Base-by-base conservation (phyloP, 2,797 vertebrate genomes). In the Mallotus villosus region DNA sequence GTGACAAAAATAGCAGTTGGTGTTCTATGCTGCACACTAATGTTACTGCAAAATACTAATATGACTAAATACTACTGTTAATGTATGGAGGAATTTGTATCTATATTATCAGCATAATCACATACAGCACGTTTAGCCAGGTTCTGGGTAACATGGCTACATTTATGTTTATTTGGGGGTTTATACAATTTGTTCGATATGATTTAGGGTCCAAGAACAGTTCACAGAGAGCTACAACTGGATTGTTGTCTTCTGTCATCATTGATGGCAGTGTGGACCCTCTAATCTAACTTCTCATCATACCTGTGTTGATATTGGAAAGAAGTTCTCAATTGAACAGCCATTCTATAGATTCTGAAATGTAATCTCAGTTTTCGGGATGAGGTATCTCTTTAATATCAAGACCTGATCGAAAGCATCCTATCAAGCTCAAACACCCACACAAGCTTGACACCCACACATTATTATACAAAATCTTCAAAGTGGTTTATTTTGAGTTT, bases 61-160 rank as follows among this genome's bases (percentile, higher is more conserved):
- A 46, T 46, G 1, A 12, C 11, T 14, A 46, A 46, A 46, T 46
- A 46, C 41, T 46, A 46, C 41, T 46, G 14, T 12, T 46, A 46
- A 46, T 34, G 71, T 64, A 24, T 14, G 17, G 63, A 62, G 2
- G 3, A 75, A 71, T 57, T 32, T 61, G 60, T 68, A 7, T 59
- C 1, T 3, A n/a, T n/a, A n/a, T 59, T 21, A 59, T 59, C 49
- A 69, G 62, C 65, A 70, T 72, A 70, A 81, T 82, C 75, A 73
- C 74, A 75, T 74, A 63, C 61, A 80, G 73, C 80, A 79, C 77
- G 84, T 86, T 74, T 6, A 76, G 68, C 75, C 73, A 73, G 76
- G 46, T 6, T 11, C 12, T 63, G 64, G 60, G 68, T 21, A 37
- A 66, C 72, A 78, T 2, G 53, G 29, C 49, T 68, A 53, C 27